Evolutionary conservation across 2,113 vertebrate genomes (phyloP), one percentile per base, ranked within the genome.

Genomic region (Motacilla tschutschensis): DNA sequence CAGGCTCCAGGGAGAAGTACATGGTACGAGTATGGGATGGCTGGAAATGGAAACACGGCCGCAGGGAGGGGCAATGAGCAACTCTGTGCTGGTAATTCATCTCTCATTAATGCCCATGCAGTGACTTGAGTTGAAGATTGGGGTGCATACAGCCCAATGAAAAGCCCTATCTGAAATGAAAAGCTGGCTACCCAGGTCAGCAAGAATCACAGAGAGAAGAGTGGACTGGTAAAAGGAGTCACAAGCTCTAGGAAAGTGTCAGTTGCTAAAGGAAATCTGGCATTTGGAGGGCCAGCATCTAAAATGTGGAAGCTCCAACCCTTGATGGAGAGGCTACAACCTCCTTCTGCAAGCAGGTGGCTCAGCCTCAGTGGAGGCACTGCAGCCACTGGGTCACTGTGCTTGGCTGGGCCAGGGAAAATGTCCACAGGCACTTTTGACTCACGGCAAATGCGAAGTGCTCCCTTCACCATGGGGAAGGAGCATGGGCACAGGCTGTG

Each of bases 311-410:
- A 62, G 40, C 6, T 59, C 29, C 35, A 63, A 3, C 8, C 26
- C n/a, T 25, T 44, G 48, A 33, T 0, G 0, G 14, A 47, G 48
- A 72, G 11, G 26, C 33, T 72, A 18, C 67, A 64, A 17, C 6
- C 14, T 64, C 41, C 31, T 57, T 25, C n/a, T 46, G 48, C 1
- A 0, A 40, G 53, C 10, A 15, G 51, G 18, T 50, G 40, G 2
- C 24, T 83, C 10, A 4, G 51, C 35, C 51, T 41, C 5, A 2
- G 11, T 14, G 8, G 5, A 66, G 14, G 11, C 14, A 20, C 13
- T 3, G 19, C 43, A 66, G n/a, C 55, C 1, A 4, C 21, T 0
- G 0, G 28, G 28, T 48, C 5, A 2, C 20, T 43, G 51, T n/a
- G 47, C 43, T 82, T 1, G 1, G 21, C 62, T 64, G 26, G 22